A percentile compares a stretch with the other conserved stretches of the same genome.
These are phyloP conservation scores for Gila robusta DNA, from an alignment of 2,797 vertebrate species.

Conservation along the genomic window DNA sequence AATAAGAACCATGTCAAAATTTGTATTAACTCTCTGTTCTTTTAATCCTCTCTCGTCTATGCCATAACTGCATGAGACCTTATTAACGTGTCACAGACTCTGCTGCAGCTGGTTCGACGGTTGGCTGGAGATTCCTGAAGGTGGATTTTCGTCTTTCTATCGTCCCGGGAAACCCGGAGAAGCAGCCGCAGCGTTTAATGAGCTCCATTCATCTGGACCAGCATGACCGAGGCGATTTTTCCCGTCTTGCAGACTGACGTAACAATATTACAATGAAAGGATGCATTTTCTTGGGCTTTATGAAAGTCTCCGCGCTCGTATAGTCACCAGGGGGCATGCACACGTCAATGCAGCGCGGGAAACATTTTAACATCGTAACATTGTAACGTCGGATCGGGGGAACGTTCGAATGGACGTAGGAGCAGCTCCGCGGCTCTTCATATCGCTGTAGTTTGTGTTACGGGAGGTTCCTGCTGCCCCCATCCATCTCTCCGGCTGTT, in stretches of 20 bases:
- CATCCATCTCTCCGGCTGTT: conserved; percentile 80
- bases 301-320: conserved; percentile 74
- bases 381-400: conserved; percentile 48
- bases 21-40: neutral
- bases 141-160: conserved; percentile 45
- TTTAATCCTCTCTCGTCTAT: neutral
- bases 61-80: neutral
- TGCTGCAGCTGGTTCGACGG: conserved; percentile 29
- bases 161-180: conserved; percentile 58
- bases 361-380: conserved; percentile 68
- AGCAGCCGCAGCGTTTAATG: conserved; percentile 62
- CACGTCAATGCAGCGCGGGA: conserved; percentile 81
- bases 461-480: conserved; percentile 79
- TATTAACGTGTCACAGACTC: conserved; percentile 40
- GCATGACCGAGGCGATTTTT: conserved; percentile 54
- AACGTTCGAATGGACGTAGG: conserved; percentile 63
- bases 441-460: conserved; percentile 74
- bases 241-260: conserved; percentile 75
- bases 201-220: conserved; percentile 70
- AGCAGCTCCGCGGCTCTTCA: conserved; percentile 73
- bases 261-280: conserved; percentile 71
- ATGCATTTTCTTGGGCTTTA: conserved; percentile 74
- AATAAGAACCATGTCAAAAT: neutral
- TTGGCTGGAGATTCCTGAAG: conserved; percentile 41
- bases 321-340: conserved; percentile 87